Base-by-base conservation (phyloP, 2,888 invertebrate genomes). In the Apamea sordens region DNA sequence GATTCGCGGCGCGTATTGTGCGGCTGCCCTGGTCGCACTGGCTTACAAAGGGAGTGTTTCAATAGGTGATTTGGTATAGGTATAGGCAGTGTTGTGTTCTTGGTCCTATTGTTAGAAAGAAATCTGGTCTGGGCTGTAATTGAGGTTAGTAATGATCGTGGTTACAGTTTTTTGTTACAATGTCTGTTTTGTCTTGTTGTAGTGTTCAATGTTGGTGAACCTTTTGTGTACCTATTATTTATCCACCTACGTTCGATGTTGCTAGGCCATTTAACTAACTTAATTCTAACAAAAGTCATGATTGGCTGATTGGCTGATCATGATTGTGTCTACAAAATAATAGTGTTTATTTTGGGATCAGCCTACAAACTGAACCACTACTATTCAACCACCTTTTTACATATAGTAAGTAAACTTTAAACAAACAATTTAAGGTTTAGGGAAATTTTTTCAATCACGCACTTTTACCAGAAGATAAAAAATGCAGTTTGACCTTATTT, bases 1-100 rank as follows among this genome's bases (percentile, higher is more conserved):
- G 85, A 85, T 85, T 85, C 86, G 68, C 59, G 50, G 75, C 83
- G 85, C 79, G 83, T 86, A 83, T 79, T 86, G 83, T 85, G 85
- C 83, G 85, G 86, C 59, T 85, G 79, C 83, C 85, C 86, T 79
- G 83, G 86, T 85, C 85, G 77, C 61, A 63, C 79, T 63, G 85
- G 73, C 75, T 75, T 79, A 85, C 86, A 85, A 85, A 86, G 83
- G 77, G 83, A 79, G 79, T 85, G 86, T 73, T 85, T 77, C 86
- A 86, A 83, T 85, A 77, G 79, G 83, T 76, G 85, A 85, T 85
- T 70, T 73, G 67, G 79, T 76, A 61, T 72, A 84, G 76, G 72
- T 77, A 73, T 53, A 61, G 50, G 73, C 24, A 56, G 69, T 24
- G 69, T 36, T 75, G 73, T 61, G 77, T 56, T 77, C 73, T 74